phyloP scores from a whole-genome alignment of 2,797 vertebrate genomes.

The Thripadectes ignobilis region DNA sequence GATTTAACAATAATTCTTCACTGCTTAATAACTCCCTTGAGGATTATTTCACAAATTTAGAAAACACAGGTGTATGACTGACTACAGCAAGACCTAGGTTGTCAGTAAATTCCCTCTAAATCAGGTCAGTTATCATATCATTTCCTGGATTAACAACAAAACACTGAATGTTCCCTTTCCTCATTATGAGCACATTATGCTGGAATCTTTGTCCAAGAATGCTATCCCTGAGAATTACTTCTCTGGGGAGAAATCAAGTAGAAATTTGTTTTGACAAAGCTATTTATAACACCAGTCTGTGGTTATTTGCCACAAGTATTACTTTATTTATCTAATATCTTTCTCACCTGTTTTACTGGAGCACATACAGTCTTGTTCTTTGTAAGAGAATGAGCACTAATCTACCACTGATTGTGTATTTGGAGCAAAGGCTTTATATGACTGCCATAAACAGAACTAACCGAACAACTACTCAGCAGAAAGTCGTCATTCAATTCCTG shows the following conservation, averaged over 20 bases:
- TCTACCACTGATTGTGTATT: not conserved
- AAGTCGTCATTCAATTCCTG: not conserved
- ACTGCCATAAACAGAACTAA: not conserved
- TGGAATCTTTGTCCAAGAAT: slow-evolving; percentile 15
- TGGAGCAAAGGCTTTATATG: not conserved
- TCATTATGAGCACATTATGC: not conserved
- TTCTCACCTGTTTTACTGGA: not conserved
- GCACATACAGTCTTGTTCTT: not conserved
- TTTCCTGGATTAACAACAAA: not conserved
- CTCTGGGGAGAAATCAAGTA: not conserved
- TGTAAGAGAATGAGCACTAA: not conserved
- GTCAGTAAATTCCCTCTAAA: not conserved
- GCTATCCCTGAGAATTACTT: not conserved
- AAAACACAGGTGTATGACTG: not conserved
- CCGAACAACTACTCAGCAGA: not conserved
- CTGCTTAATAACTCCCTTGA: not conserved
- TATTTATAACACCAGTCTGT: not conserved
- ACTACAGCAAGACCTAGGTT: not conserved
- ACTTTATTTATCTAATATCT: not conserved
- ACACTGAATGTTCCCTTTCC: not conserved
- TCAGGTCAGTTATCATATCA: not conserved
- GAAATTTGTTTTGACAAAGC: not conserved
- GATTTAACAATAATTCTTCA: not conserved
- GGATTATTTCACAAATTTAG: not conserved
- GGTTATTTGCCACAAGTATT: not conserved